Conservation (phyloP, 2,888 invertebrate genomes). For the Spilosoma lubricipeda region DNA sequence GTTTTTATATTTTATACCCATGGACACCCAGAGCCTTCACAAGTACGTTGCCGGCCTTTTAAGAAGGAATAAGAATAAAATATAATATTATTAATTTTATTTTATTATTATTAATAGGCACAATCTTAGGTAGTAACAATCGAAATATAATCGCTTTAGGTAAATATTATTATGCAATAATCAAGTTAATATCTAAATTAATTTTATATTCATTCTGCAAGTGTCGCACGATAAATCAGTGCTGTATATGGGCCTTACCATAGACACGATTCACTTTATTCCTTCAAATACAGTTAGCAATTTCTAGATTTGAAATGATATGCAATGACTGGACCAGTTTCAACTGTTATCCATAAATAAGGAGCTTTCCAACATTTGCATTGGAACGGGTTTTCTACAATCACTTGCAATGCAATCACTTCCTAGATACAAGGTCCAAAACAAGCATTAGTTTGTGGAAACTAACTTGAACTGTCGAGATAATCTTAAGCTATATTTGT, state of each 20-base stretch:
- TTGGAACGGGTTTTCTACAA: conserved; percentile 34
- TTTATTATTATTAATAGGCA: not conserved
- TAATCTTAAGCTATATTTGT: not conserved
- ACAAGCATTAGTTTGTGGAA: not conserved
- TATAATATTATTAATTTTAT: not conserved
- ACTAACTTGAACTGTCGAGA: not conserved
- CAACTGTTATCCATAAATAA: conserved; percentile 51
- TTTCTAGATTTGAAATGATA: conserved; percentile 45
- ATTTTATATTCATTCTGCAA: not conserved
- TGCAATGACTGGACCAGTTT: conserved; percentile 51
- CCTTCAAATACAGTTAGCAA: conserved; percentile 33
- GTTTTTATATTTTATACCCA: too few species aligned
- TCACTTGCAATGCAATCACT: conserved; percentile 18
- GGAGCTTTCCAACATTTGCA: conserved; percentile 54
- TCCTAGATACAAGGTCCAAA: conserved; percentile 15
- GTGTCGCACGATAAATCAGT: conserved; percentile 4
- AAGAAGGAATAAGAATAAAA: too few species aligned
- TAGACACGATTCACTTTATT: conserved; percentile 27
- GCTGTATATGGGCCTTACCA: conserved; percentile 7
- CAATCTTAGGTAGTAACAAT: not conserved
- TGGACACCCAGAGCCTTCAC: too few species aligned
- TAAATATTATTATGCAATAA: not conserved
- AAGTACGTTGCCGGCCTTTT: too few species aligned
- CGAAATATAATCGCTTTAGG: not conserved
- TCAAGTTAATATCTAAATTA: not conserved